Percentiles rank a stretch among this genome's conserved stretches.
Conservation (phyloP, 2,888 invertebrate species). For the Cyclophora punctaria region DNA sequence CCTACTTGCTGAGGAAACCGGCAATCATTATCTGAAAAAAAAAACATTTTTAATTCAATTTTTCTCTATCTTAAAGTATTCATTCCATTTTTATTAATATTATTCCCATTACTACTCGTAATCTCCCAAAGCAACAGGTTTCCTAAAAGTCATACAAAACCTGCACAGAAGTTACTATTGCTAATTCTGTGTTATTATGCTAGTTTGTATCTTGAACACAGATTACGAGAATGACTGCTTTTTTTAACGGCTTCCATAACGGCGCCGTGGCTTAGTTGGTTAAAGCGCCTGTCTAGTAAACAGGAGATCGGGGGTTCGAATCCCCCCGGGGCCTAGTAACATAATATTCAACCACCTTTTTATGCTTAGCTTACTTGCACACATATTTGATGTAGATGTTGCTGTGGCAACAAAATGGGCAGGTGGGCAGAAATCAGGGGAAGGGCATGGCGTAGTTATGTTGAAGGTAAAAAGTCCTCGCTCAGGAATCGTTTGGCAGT, state of each 20-base stretch:
- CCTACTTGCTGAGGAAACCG: conserved; percentile 79
- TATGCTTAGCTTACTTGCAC: conserved; percentile 76
- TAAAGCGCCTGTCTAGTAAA: conserved; percentile 76
- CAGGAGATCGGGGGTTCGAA: conserved; percentile 76
- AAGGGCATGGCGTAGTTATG: conserved; percentile 62
- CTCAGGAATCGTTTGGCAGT: conserved; percentile 64
- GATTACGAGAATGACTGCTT: conserved; percentile 12
- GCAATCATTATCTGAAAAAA: conserved; percentile 77
- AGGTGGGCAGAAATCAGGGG: conserved; percentile 66
- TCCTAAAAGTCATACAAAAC: too few relatives aligned
- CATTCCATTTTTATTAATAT: too few relatives aligned
- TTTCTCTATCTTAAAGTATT: too few relatives aligned
- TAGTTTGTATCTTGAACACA: conserved; percentile 11
- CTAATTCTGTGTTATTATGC: too few relatives aligned
- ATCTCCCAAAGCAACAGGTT: too few relatives aligned
- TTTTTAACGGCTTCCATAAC: conserved; percentile 28
- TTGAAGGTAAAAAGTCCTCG: conserved; percentile 61
- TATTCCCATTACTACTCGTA: too few relatives aligned
- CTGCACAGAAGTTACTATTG: too few relatives aligned
- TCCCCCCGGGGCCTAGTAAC: conserved; percentile 71
- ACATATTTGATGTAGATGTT: conserved; percentile 67
- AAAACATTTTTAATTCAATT: not conserved
- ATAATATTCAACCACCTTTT: conserved; percentile 9
- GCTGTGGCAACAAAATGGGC: conserved; percentile 69
- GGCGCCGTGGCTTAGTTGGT: conserved; percentile 76